Base-by-base conservation (phyloP, 2,113 vertebrate species). In the Himantopus leucocephalus region DNA sequence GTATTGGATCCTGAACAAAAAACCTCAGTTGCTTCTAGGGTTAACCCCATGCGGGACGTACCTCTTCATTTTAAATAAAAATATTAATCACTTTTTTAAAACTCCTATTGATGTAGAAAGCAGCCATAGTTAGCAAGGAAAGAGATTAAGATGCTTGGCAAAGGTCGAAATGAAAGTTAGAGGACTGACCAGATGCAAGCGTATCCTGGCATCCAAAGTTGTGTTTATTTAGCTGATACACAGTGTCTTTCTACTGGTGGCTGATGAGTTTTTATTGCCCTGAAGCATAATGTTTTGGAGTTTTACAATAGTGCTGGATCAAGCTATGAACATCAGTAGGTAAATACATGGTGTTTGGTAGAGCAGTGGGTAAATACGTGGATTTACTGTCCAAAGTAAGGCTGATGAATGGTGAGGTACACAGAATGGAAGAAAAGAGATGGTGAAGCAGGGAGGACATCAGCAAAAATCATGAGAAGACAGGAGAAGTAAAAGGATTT, bases 71-170 rank as follows among this genome's bases (percentile, higher is more conserved):
- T 85, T 23, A 18, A 74, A 85, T 64, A 70, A 85, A 59, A 92
- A 90, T 96, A 94, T 93, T 87, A 92, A 91, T 95, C 50, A 67
- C 55, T 62, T 82, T 39, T 45, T 76, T 56, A 85, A 95, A 83
- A 43, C 29, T 85, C 50, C 12, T 59, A 2, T 14, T 88, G 91
- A 67, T 79, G 58, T 66, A 79, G 71, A 85, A 90, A 90, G 75
- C 41, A 72, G 52, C 35, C 9, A 11, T 4, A 45, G 43, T 43
- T 85, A 85, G 21, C 52, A 79, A 73, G 66, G 35, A 82, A 78
- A 34, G 34, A 78, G 34, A 85, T 85, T 52, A 3, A 9, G 78
- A 55, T 60, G 48, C 58, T 79, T 91, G 63, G 55, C 45, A 59
- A 92, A 74, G 59, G 81, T 94, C 81, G 85, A 59, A 87, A 41